Evolutionary conservation across 2,113 vertebrate genomes (phyloP), one percentile per base, ranked within the genome.

Genomic region (Brachirus orientalis): DNA sequence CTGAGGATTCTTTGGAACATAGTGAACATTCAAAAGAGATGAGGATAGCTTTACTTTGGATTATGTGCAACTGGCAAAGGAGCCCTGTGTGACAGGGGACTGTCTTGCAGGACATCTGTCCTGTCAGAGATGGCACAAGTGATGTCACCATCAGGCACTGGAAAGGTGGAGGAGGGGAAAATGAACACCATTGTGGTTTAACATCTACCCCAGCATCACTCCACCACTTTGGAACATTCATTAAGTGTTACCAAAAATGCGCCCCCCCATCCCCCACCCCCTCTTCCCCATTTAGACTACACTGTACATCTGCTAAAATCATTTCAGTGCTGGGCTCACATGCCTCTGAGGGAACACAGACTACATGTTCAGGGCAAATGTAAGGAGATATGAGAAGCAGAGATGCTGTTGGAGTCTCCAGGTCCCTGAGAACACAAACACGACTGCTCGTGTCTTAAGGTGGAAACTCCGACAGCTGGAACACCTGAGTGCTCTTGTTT

Each of bases 401-500:
- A 56, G 79, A 72, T 69, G 70, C 73, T 77, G 83, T 16, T 38
- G 75, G 79, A 73, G 13, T 57, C 60, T 77, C 10, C 63, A 71
- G 79, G 77, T 82, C 80, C 75, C 57, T 50, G 12, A 58, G 63
- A 18, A 62, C 9, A 13, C 44, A 45, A 6, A 28, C 22, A n/a
- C 55, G 43, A 22, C 70, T 47, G 55, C 53, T 40, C 62, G 69
- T 64, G 76, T 80, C 76, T 74, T 66, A 62, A 72, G 61, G 74
- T 78, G 80, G 83, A 63, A 66, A 65, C 63, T 14, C 50, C 16
- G 8, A 43, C 47, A 36, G 57, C 67, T 77, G 76, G 86, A 86
- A 88, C 88, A 92, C 91, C 91, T 91, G 89, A 91, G 83, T 18
- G 17, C 36, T 77, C 87, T 74, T 90, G 85, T 86, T 89, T 79